phyloP scores from a whole-genome alignment of 23 tunicate species.

The Trididemnum miniatum region DNA sequence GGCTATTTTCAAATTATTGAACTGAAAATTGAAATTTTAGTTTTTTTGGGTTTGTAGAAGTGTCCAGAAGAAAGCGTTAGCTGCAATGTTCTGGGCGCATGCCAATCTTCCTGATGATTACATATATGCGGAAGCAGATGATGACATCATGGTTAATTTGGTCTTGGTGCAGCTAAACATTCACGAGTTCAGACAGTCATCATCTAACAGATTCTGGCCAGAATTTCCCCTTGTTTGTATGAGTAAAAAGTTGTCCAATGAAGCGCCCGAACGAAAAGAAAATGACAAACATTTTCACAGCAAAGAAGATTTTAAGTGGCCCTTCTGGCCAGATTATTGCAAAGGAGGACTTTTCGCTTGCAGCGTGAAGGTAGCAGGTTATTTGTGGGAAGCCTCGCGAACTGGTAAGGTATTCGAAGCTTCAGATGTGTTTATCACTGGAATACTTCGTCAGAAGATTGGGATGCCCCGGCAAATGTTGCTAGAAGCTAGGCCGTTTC shows the following conservation, averaged over 20 bases:
- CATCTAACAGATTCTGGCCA: neutral
- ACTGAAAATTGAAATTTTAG: no score
- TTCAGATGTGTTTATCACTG: slow-evolving; percentile 9
- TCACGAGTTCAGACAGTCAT: neutral
- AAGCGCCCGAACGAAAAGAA: neutral
- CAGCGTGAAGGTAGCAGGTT: neutral
- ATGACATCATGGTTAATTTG: slow-evolving; percentile 13
- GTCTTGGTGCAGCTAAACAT: neutral
- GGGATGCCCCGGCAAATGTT: slow-evolving; percentile 5
- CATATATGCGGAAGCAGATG: slow-evolving; percentile 12
- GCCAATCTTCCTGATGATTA: neutral
- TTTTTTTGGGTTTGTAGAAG: neutral
- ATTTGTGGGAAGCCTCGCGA: slow-evolving; percentile 20
- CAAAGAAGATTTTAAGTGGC: neutral
- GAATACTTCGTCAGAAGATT: neutral
- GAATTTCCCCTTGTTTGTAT: slow-evolving; percentile 19
- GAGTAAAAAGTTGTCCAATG: neutral
- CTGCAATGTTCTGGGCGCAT: slow-evolving; percentile 13
- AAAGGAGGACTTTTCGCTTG: neutral
- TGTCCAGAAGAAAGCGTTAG: slow-evolving; percentile 16
- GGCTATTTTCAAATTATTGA: no score
- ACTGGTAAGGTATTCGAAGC: neutral
- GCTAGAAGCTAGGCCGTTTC: slow-evolving; percentile 3
- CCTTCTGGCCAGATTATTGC: slow-evolving; percentile 21
- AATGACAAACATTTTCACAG: neutral